Evolutionary conservation across 2,797 vertebrate genomes (phyloP), one percentile per base, ranked within the genome.

Genomic region (Periophthalmus magnuspinnatus): DNA sequence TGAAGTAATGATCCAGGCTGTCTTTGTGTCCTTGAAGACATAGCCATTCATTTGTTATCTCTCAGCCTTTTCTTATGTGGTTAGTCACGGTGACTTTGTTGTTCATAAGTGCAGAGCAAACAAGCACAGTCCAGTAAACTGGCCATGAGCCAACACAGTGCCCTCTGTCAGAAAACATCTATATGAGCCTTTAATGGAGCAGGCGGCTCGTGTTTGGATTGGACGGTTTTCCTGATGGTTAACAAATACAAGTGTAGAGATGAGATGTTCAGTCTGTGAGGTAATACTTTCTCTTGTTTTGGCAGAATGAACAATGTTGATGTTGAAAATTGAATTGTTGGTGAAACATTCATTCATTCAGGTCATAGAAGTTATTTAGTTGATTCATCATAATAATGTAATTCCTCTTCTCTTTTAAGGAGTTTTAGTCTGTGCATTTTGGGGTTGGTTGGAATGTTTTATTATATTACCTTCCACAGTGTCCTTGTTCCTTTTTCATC

Each of bases 111-210:
- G 83, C 81, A 86, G 67, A 83, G 84, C 77, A 84, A 90, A 86
- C 81, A 45, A 77, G 70, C 75, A 47, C 58, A 82, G 80, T 81
- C 82, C 65, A 70, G 75, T 45, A 81, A 76, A 72, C 45, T 87
- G 90, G 87, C 90, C 47, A 59, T 1, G 32, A 9, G 79, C 88
- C 90, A 82, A 85, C 77, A n/a, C 70, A 17, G 6, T 82, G 86
- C 69, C 86, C 86, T 88, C 85, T 78, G 83, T 83, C 88, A 86
- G 76, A 76, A 86, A 76, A 69, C 83, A 84, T 88, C 58, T 78
- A 63, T 74, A 71, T 82, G 72, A 68, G 66, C 13, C 52, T 62
- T 66, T 56, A 48, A 65, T 65, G 64, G 59, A 72, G 60, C 33
- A 57, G 70, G 57, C 67, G 52, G 61, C 59, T 67, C 70, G 76